Conservation (phyloP, 2,888 invertebrate species). For the Ophion ventricosus region DNA sequence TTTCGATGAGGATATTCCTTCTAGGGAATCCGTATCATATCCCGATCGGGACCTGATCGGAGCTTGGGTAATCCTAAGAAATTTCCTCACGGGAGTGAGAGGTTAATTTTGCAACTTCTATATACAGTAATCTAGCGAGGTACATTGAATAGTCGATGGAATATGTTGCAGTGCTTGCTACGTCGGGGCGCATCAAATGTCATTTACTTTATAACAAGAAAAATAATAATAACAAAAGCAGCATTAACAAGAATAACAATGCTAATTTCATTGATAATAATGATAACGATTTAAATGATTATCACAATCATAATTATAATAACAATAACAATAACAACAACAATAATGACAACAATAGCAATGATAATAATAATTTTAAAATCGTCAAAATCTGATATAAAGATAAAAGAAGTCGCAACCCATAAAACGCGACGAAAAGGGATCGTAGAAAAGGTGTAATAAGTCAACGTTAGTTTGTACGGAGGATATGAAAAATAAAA, state of each 20-base stretch:
- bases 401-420: background rate
- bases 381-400: background rate
- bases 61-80: too few species aligned
- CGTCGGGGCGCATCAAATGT: background rate
- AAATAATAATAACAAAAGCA: background rate
- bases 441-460: background rate
- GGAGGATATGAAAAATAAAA: background rate
- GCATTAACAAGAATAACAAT: background rate
- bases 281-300: too few species aligned
- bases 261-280: background rate
- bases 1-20: too few species aligned
- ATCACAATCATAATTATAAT: too few species aligned
- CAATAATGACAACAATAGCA: background rate
- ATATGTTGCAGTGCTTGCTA: background rate
- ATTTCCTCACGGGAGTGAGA: too few species aligned
- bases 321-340: background rate
- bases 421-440: background rate
- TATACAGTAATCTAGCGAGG: too few species aligned
- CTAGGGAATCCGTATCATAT: too few species aligned
- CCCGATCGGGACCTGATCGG: too few species aligned
- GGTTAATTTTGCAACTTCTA: too few species aligned
- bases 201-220: background rate
- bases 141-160: too few species aligned
- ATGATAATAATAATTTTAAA: background rate
- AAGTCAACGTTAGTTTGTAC: constrained; percentile 3